These are phyloP conservation scores for Phycodurus eques DNA, from an alignment of 2,113 vertebrate genomes.

Conservation along the genomic window DNA sequence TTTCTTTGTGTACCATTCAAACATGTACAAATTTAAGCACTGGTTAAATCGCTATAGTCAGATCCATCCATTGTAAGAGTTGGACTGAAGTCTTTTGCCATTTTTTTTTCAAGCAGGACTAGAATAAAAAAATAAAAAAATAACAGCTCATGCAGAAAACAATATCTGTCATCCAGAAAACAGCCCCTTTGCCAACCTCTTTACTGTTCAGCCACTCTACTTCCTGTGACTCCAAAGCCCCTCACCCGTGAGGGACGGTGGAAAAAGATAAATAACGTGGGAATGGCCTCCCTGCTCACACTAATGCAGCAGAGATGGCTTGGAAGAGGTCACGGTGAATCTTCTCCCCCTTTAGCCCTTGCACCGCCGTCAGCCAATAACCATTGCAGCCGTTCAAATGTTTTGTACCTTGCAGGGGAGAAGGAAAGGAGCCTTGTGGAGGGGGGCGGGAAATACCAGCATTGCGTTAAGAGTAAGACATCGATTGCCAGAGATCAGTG, in stretches of 20 bases:
- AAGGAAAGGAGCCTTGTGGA: not conserved
- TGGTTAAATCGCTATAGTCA: not conserved
- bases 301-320: conserved; percentile 32
- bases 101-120: not conserved
- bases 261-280: conserved; percentile 6
- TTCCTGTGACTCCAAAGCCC: not conserved
- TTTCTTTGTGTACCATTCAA: not conserved
- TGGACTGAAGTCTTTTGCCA: not conserved
- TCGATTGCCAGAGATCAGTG: conserved; percentile 25
- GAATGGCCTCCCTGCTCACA: conserved; percentile 13
- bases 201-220: not conserved
- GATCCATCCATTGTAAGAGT: not conserved
- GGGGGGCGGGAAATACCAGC: not conserved
- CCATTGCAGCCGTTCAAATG: conserved; percentile 10
- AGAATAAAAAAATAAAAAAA: not conserved
- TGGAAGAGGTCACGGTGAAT: conserved; percentile 18
- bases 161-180: not conserved
- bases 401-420: not conserved
- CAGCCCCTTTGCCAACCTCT: not conserved
- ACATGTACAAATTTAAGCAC: no score
- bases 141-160: not conserved
- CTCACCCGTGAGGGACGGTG: not conserved
- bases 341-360: conserved; percentile 11
- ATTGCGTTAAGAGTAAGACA: conserved; percentile 2
- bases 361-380: conserved; percentile 15